These are phyloP conservation scores for Canis aureus DNA, from an alignment of 2,113 vertebrate genomes.

Conservation along the genomic window DNA sequence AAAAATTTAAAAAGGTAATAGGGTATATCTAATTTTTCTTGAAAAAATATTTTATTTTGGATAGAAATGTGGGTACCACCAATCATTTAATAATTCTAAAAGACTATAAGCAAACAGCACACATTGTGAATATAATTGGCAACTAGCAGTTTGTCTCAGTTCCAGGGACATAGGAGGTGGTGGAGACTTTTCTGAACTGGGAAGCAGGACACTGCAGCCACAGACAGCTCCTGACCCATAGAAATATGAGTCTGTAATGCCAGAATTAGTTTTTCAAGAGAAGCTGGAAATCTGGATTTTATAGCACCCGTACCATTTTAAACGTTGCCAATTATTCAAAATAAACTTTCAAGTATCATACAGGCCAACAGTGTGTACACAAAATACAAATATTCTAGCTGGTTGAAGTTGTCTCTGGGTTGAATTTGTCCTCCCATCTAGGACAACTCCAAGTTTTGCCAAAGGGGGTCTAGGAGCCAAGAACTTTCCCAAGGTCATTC, in stretches of 20 bases:
- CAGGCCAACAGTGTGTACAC: not conserved
- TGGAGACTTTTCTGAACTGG: not conserved
- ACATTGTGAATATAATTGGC: not conserved
- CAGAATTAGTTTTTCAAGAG: not conserved
- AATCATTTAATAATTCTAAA: not conserved
- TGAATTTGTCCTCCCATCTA: not conserved
- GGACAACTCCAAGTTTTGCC: not conserved
- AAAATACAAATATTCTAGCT: not conserved
- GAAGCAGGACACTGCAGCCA: accelerated
- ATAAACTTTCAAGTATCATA: not conserved
- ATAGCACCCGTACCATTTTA: not conserved
- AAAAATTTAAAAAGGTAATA: too few species aligned
- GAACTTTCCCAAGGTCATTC: not conserved
- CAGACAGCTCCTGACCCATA: not conserved
- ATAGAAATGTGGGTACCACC: not conserved
- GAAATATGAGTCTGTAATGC: accelerated
- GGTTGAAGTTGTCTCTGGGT: not conserved
- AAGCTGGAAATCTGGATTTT: not conserved
- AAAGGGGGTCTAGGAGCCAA: not conserved
- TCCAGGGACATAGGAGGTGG: accelerated
- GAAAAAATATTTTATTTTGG: not conserved
- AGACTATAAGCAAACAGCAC: not conserved
- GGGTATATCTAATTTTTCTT: not conserved
- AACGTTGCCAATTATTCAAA: not conserved
- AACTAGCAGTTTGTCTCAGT: not conserved